Conservation (phyloP, 2,113 vertebrate species). For the Oncorhynchus mykiss region DNA sequence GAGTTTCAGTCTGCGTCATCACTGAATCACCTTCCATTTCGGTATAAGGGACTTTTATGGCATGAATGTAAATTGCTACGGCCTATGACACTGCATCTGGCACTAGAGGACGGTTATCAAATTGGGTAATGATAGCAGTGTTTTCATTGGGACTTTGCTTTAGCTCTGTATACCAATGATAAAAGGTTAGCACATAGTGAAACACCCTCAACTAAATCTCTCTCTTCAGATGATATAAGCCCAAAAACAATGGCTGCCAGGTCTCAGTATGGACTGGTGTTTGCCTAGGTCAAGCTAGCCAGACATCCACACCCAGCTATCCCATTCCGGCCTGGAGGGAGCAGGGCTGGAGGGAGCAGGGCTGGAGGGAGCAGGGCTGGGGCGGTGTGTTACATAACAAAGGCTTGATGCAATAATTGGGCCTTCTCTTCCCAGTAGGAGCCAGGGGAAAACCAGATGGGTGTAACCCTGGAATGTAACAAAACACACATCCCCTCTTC, state of each 20-base stretch:
- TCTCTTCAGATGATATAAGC: not conserved
- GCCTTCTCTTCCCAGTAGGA: slow-evolving; percentile 43
- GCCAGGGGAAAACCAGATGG: slow-evolving; percentile 59
- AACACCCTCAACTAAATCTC: not conserved
- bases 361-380: not conserved
- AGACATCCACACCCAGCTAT: slow-evolving; percentile 7
- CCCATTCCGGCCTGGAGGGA: not conserved
- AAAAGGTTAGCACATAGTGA: not conserved
- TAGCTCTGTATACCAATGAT: not conserved
- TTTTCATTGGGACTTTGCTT: not conserved
- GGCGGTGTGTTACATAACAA: slow-evolving; percentile 51
- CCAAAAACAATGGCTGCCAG: not conserved
- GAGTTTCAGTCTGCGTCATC: slow-evolving; percentile 15
- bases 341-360: not conserved
- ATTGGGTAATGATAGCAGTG: not conserved
- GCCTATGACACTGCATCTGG: not conserved
- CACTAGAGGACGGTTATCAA: not conserved
- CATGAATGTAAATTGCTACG: not conserved
- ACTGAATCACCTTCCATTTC: not conserved
- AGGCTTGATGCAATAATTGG: slow-evolving; percentile 57
- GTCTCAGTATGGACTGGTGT: not conserved
- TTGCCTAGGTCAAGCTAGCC: not conserved
- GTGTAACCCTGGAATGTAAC: slow-evolving; percentile 68
- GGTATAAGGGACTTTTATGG: not conserved
- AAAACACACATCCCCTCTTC: slow-evolving; percentile 49